Evolutionary conservation across 2,797 vertebrate genomes (phyloP).

Genomic region (Oreochromis mossambicus): DNA sequence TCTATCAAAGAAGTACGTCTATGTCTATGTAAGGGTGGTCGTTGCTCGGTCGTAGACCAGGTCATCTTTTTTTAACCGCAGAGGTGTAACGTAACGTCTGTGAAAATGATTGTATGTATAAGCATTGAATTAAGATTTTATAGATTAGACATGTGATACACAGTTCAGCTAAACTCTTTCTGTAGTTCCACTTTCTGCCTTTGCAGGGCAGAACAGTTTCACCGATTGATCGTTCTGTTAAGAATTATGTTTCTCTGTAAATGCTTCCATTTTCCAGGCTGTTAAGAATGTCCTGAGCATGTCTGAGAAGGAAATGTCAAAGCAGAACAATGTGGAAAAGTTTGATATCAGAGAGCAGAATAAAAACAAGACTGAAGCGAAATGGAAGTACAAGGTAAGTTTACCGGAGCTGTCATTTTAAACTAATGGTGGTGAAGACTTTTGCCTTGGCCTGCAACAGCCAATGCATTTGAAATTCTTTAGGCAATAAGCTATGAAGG

Average conservation of each 20-base stretch:
- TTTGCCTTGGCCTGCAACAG: background rate
- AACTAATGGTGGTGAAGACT: background rate
- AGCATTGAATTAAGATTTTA: background rate
- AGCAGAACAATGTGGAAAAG: conserved; percentile 90
- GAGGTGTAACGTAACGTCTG: background rate
- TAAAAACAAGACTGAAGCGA: conserved; percentile 96
- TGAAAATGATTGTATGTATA: background rate
- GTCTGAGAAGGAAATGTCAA: conserved; percentile 85
- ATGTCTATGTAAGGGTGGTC: background rate
- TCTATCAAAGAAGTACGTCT: background rate
- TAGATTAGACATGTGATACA: background rate
- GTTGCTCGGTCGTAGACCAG: background rate
- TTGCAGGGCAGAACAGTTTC: background rate
- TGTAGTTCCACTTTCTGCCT: background rate
- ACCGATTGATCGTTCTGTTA: background rate
- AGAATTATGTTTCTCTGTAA: background rate
- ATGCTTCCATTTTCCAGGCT: conserved; percentile 67
- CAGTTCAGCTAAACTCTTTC: background rate
- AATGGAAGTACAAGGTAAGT: conserved; percentile 98
- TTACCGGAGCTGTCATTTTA: background rate
- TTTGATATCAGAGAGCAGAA: conserved; percentile 94
- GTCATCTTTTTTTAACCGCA: background rate
- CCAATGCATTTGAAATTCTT: background rate
- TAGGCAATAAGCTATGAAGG: conserved; percentile 19
- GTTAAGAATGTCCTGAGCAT: conserved; percentile 86